Conservation (phyloP, 2,888 invertebrate genomes). For the Cheilosia pagana region DNA sequence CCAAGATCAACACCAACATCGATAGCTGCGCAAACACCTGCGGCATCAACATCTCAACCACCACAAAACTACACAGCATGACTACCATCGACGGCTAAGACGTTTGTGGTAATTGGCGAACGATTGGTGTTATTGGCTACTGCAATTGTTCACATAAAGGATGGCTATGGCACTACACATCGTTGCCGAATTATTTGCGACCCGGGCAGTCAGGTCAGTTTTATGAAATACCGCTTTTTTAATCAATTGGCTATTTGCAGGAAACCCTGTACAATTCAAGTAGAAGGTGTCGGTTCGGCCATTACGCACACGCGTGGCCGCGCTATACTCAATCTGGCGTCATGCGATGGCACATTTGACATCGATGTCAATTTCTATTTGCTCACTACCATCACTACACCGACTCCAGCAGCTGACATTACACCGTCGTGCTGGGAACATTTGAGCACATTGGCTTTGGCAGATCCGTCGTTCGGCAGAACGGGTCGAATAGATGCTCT, state of each 20-base stretch:
- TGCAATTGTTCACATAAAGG: conserved; percentile 15
- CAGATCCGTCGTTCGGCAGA: conserved; percentile 28
- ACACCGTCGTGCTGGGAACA: conserved; percentile 34
- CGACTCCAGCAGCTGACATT: conserved; percentile 32
- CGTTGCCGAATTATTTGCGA: conserved; percentile 32
- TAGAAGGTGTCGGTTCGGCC: conserved; percentile 8
- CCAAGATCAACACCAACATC: conserved; percentile 5
- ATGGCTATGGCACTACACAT: conserved; percentile 29
- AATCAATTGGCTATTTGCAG: conserved; percentile 38
- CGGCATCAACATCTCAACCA: neutral
- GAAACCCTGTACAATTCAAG: conserved; percentile 16
- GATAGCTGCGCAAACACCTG: neutral
- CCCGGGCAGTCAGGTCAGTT: conserved; percentile 34
- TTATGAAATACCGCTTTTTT: conserved; percentile 25
- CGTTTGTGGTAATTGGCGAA: conserved; percentile 32
- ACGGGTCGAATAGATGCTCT: conserved; percentile 40
- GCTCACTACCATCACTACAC: conserved; percentile 23
- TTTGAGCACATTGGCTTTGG: conserved; percentile 31
- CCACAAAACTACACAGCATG: conserved; percentile 2
- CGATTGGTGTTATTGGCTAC: conserved; percentile 21
- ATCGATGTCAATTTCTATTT: conserved; percentile 24
- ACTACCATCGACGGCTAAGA: conserved; percentile 19
- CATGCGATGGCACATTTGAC: conserved; percentile 6
- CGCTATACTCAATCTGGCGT: neutral
- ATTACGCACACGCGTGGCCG: conserved; percentile 5